Base-by-base conservation (phyloP, 2,113 vertebrate species). In the Scalopus aquaticus region DNA sequence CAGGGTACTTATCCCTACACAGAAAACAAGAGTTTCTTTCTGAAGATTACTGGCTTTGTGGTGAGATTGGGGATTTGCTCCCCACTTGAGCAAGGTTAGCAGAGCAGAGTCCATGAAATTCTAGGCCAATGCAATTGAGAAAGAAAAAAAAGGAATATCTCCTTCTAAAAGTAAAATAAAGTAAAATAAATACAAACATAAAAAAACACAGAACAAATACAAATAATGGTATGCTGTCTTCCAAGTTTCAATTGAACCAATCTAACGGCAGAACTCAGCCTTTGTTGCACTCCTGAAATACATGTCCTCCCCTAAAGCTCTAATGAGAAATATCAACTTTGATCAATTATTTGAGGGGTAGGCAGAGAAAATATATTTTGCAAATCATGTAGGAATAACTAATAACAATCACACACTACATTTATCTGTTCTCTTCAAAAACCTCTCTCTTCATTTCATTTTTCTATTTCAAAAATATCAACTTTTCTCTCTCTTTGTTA, bases 151-250 rank as follows among this genome's bases (percentile, higher is more conserved):
- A 60, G 30, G 9, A 70, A 3, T 51, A 32, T 22, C 30, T 56
- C 54, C 42, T 91, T 65, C 77, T 30, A 87, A 67, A 88, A 73
- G 22, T n/a, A 2, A 54, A 88, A 79, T 51, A 67, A 88, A 73
- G 22, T n/a, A 2, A 54, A 88, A 79, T 51, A 77, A 81, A 72
- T 42, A 64, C 32, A 62, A 92, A 82, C 32, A 56, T 73, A 46
- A 81, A 64, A 49, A 74, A 54, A 82, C 67, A 26, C 79, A 77
- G 46, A 91, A 93, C 78, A 78, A 93, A 87, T 39, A 4, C 35
- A 60, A 15, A 19, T n/a, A 54, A 74, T 39, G 11, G 28, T 60
- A 74, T 20, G 46, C n/a, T n/a, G n/a, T n/a, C n/a, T n/a, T n/a
- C 15, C 70, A 78, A 51, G 30, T 42, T 54, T 79, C 83, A 72